These are phyloP conservation scores for Tokudaia muenninki DNA, from an alignment of 2,797 vertebrate genomes.

Conservation along the genomic window DNA sequence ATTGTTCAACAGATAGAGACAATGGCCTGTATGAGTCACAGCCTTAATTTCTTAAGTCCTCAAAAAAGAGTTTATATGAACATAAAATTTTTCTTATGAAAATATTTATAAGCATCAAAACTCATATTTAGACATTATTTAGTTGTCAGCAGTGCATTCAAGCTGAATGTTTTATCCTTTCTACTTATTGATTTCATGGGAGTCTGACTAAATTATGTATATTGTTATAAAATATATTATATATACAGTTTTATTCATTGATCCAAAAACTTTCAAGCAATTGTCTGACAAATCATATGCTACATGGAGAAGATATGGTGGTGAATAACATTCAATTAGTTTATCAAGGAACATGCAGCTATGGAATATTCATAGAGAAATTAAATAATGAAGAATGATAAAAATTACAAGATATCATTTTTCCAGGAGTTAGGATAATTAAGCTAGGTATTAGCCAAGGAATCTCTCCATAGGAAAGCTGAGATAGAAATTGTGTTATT, in stretches of 20 bases:
- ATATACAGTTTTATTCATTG: background rate
- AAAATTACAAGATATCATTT: background rate
- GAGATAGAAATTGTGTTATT: background rate
- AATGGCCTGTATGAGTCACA: background rate
- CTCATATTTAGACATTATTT: background rate
- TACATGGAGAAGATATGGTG: background rate
- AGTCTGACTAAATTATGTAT: background rate
- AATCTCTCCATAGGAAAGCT: background rate
- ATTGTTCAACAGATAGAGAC: background rate
- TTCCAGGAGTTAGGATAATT: background rate
- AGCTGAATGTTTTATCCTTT: conserved; percentile 18
- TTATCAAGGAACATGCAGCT: background rate
- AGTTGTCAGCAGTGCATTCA: background rate
- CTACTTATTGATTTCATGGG: background rate
- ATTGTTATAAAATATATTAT: background rate
- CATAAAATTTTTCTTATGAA: conserved; percentile 18
- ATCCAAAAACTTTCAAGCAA: background rate
- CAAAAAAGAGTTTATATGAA: background rate
- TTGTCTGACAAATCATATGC: background rate
- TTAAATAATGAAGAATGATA: background rate
- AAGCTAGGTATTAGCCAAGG: background rate
- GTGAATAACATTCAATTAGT: background rate
- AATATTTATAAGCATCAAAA: background rate
- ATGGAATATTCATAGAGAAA: background rate
- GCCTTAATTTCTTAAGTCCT: background rate